Evolutionary conservation across 1,140 invertebrate genomes (phyloP).

Genomic region (Cherax quadricarinatus): DNA sequence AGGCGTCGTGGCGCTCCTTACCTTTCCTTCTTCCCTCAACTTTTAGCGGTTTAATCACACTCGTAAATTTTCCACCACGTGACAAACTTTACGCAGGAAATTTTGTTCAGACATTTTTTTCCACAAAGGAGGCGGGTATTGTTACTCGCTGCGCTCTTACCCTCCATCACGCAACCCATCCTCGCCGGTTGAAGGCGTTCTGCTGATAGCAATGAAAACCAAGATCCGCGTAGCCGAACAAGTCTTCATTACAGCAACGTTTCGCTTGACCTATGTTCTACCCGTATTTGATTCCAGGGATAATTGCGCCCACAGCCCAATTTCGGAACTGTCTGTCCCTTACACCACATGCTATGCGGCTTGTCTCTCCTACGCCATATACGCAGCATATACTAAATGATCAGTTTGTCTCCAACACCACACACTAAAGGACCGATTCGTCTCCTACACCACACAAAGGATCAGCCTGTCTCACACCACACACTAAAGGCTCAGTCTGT

Average conservation of each 20-base stretch:
- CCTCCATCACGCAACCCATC: too few species aligned
- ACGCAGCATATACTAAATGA: neutral
- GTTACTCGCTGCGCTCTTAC: too few species aligned
- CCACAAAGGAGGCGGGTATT: neutral
- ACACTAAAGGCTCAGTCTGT: neutral
- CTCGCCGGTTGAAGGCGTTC: too few species aligned
- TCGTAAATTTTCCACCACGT: constrained; percentile 25
- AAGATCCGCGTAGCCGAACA: too few species aligned
- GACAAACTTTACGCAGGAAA: constrained; percentile 18
- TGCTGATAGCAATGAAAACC: too few species aligned
- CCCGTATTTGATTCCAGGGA: too few species aligned
- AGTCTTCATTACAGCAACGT: too few species aligned
- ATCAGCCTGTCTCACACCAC: neutral
- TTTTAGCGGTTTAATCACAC: constrained; percentile 44
- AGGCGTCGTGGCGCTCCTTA: neutral
- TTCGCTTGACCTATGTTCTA: too few species aligned
- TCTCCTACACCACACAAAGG: neutral
- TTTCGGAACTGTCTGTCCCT: neutral
- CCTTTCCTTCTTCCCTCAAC: constrained; percentile 11
- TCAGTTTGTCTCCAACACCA: neutral
- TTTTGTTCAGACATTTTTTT: neutral
- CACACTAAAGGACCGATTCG: neutral
- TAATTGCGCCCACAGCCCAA: too few species aligned
- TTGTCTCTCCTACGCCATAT: neutral
- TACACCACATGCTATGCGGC: neutral